phyloP scores from a whole-genome alignment of 2,888 invertebrate species.

The Pristionchus maxplancki region DNA sequence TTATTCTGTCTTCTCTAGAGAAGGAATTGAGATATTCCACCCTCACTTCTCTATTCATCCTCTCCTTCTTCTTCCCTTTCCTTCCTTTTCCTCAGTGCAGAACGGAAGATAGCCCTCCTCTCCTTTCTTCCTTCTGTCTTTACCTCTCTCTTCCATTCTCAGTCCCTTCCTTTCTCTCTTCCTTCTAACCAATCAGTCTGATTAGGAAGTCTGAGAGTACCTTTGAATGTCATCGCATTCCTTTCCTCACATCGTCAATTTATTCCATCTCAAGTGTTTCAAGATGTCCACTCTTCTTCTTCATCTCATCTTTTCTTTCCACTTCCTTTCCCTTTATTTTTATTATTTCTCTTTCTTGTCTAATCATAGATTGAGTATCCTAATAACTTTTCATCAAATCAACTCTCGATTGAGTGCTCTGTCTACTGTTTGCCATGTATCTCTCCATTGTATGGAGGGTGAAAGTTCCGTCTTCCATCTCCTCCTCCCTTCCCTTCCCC shows the following conservation, averaged over 20 bases:
- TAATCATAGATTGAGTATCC: neutral
- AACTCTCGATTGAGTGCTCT: conserved; percentile 14
- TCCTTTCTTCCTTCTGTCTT: neutral
- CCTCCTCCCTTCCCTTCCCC: neutral
- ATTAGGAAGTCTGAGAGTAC: neutral
- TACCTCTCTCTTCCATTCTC: conserved; percentile 28
- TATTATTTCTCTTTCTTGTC: neutral
- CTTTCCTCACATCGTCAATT: neutral
- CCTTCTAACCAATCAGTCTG: neutral
- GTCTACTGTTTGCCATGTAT: conserved; percentile 34
- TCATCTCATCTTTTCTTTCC: neutral
- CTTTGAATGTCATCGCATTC: neutral
- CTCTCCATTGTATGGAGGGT: conserved; percentile 31
- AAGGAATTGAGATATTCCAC: neutral
- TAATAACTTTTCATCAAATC: neutral
- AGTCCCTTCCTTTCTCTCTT: conserved; percentile 26
- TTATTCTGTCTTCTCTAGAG: neutral
- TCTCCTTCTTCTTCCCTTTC: neutral
- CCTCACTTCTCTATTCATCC: neutral
- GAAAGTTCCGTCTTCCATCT: conserved; percentile 23
- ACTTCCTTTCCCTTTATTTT: neutral
- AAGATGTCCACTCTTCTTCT: conserved; percentile 10
- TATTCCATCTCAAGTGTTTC: neutral
- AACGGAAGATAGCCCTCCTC: neutral
- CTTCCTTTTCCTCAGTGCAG: neutral